Evolutionary conservation across 2,888 invertebrate species (phyloP), one percentile per base, ranked within the genome.

Genomic region (Acleris cristana): DNA sequence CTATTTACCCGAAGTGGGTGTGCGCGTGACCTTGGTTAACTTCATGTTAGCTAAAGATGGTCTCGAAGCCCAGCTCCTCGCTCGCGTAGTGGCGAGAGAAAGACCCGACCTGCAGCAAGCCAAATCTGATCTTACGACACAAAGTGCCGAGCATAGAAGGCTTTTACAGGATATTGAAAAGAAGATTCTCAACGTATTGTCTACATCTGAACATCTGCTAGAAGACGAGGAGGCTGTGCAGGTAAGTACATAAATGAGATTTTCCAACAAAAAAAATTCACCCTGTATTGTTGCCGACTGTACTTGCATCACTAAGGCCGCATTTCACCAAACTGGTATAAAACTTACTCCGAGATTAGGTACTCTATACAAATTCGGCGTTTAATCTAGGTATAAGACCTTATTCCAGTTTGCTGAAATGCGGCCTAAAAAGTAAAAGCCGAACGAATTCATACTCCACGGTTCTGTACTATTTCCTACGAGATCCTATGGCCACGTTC

Each of bases 201-300:
- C 93, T 3, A 92, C 93, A 54, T 93, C 93, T 3, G 91, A 93
- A 74, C 92, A 92, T 74, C 79, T 93, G 70, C 88, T 99, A 61
- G 98, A 98, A 86, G 98, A 99, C 82, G 98, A 99, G 87, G 97
- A 96, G 53, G 98, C 98, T 23, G 97, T 98, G 7, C 95, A 95
- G 89, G 94, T 86, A 80, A 71, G 7, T 44, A n/a, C n/a, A n/a
- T n/a, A 6, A 21, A 5, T 6, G n/a, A 34, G 4, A 3, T 8
- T 51, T 21, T 53, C 16, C 5, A 16, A n/a, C 18, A 12, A 26
- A 3, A 18, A 18, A 49, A 26, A 54, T 23, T 26, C 30, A 30
- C 30, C 7, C 7, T 8, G 1, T 30, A 30, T 30, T 8, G 30
- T 30, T 30, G 7, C 30, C 30, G 30, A 2, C 8, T 30, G 8